Evolutionary conservation across 2,797 vertebrate species (phyloP), one percentile per base, ranked within the genome.

Genomic region (Adrianichthys oophorus): DNA sequence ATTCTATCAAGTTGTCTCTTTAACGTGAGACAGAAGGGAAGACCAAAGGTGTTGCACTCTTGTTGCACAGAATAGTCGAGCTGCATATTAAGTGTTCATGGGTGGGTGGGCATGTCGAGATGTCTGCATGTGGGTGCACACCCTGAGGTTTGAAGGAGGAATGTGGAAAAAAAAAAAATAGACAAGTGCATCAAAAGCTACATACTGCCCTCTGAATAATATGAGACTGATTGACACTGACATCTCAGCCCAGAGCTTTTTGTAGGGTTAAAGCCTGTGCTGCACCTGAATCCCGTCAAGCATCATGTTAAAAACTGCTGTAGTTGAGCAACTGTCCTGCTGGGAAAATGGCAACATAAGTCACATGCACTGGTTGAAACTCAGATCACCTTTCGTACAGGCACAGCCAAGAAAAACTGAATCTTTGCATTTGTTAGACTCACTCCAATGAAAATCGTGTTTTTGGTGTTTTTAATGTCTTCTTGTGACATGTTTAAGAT

Each of bases 1-100:
- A 89, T 87, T 91, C 71, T 84, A 82, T 90, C 86, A 87, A 62
- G 58, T 43, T 19, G 15, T 21, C 62, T 55, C 48, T 48, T 19
- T 15, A 24, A 7, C 47, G 23, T 10, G 29, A 58, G 26, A 58
- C 17, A 15, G 56, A 61, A 41, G 64, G 48, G 40, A 47, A 47
- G 52, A 51, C 3, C 12, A 51, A 44, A 61, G 47, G 59, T 2
- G 65, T 65, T 49, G 54, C 54, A 14, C 53, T 56, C 42, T 64
- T 18, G 48, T 56, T 48, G 57, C 26, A 23, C 18, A 29, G 52
- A 48, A 16, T 41, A 60, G 58, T 70, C 41, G 40, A 70, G 68
- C 53, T 40, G 24, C 55, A 41, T 66, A 65, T 56, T 71, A 75
- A 48, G 59, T 40, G 53, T 56, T 76, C 45, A 56, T 5, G 48